phyloP scores from a whole-genome alignment of 1,140 invertebrate genomes.

The Sipha flava region DNA sequence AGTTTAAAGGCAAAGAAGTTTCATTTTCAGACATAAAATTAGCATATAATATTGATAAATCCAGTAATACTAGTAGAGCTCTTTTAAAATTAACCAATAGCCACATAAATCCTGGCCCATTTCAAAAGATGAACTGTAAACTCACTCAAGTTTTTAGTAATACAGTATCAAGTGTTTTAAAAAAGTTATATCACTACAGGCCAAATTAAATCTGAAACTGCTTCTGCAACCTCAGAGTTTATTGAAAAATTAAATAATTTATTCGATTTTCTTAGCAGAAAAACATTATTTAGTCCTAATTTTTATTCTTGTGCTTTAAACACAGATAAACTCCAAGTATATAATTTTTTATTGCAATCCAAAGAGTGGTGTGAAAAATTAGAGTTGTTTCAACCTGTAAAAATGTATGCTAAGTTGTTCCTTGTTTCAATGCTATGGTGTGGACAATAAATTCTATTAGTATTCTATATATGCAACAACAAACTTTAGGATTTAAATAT shows the following conservation, averaged over 20 bases:
- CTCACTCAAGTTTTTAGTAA: background rate
- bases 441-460: background rate
- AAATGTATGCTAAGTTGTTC: no score
- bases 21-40: background rate
- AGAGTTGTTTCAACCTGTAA: no score
- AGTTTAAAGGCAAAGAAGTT: background rate
- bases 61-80: background rate
- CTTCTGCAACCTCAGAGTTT: background rate
- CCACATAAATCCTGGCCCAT: background rate
- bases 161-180: background rate
- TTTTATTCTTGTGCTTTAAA: no score
- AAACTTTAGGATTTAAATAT: no score
- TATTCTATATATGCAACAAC: background rate
- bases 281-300: no score
- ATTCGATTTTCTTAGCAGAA: no score
- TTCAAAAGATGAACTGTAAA: conserved; percentile 8
- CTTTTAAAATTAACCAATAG: background rate
- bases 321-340: background rate
- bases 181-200: background rate
- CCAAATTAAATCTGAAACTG: background rate
- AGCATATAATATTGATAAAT: background rate
- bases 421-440: background rate
- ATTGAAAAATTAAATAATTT: no score
- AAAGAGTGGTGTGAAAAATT: no score
- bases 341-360: background rate